phyloP scores from a whole-genome alignment of 1,140 invertebrate genomes.

The Teleogryllus occipitalis region DNA sequence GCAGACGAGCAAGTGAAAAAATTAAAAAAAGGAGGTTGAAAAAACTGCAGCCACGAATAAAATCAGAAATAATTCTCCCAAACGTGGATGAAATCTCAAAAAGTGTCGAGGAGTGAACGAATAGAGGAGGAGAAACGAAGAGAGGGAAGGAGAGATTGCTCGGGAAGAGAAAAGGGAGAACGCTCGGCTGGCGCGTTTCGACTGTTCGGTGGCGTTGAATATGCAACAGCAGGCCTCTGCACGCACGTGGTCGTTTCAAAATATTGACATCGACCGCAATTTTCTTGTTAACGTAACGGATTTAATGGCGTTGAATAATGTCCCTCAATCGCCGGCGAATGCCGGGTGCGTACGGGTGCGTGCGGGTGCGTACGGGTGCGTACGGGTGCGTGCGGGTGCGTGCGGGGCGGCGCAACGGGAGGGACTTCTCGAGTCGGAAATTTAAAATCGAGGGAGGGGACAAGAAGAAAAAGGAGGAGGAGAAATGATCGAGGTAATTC shows the following conservation, averaged over 20 bases:
- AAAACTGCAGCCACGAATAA: neutral
- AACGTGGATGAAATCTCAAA: neutral
- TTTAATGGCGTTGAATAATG: constrained; percentile 5
- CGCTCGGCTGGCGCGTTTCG: neutral
- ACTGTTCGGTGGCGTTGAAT: neutral
- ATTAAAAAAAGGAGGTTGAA: neutral
- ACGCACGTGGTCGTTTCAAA: neutral
- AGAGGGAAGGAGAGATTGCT: neutral
- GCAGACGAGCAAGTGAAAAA: neutral
- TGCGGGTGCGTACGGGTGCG: too few species aligned
- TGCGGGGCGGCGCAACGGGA: too few species aligned
- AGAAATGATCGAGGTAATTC: too few species aligned
- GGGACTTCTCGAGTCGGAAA: too few species aligned
- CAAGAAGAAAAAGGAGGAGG: too few species aligned
- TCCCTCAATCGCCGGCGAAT: neutral
- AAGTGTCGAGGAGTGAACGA: neutral
- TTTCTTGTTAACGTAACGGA: constrained; percentile 4
- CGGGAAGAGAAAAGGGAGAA: neutral
- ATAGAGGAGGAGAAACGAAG: neutral
- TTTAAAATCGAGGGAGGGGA: too few species aligned
- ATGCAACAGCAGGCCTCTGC: neutral
- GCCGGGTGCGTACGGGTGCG: neutral
- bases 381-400: too few species aligned
- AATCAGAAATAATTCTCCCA: neutral
- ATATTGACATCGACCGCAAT: constrained; percentile 1